These are phyloP conservation scores for Neodontobutis hainanensis DNA, from an alignment of 2,113 vertebrate species.

Conservation along the genomic window DNA sequence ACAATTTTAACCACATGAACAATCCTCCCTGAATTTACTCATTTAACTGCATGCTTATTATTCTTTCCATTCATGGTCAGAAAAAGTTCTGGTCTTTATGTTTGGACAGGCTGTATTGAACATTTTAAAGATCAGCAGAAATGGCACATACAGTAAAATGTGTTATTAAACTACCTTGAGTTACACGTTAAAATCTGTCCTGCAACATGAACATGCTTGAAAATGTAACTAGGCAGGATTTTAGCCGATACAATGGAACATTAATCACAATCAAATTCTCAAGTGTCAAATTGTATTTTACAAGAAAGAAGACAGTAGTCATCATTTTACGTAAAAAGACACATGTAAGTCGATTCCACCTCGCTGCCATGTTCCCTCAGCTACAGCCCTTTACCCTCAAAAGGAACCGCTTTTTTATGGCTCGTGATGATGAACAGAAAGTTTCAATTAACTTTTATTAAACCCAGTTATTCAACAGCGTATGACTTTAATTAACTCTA, in stretches of 20 bases:
- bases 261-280: not conserved
- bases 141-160: too few relatives aligned
- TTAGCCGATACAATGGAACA: not conserved
- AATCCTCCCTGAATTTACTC: too few relatives aligned
- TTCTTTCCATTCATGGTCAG: too few relatives aligned
- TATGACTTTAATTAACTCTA: constrained; percentile 72
- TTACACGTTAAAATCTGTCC: too few relatives aligned
- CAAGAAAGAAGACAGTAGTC: not conserved
- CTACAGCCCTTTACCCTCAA: constrained; percentile 16
- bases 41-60: too few relatives aligned
- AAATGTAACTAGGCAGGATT: not conserved
- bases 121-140: too few relatives aligned
- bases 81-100: too few relatives aligned
- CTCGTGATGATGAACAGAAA: constrained; percentile 59
- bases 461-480: constrained; percentile 54
- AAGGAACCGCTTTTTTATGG: constrained; percentile 9
- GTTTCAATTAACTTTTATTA: constrained; percentile 74
- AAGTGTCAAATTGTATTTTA: constrained; percentile 3
- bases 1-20: too few relatives aligned
- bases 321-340: not conserved
- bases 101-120: too few relatives aligned
- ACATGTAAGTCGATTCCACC: constrained; percentile 1
- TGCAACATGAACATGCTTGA: too few relatives aligned
- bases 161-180: too few relatives aligned
- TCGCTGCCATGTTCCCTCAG: not conserved